Percentiles rank a stretch among this genome's conserved stretches.
Evolutionary conservation across 2,888 invertebrate species (phyloP).

Genomic region (Adelognathus sp.): DNA sequence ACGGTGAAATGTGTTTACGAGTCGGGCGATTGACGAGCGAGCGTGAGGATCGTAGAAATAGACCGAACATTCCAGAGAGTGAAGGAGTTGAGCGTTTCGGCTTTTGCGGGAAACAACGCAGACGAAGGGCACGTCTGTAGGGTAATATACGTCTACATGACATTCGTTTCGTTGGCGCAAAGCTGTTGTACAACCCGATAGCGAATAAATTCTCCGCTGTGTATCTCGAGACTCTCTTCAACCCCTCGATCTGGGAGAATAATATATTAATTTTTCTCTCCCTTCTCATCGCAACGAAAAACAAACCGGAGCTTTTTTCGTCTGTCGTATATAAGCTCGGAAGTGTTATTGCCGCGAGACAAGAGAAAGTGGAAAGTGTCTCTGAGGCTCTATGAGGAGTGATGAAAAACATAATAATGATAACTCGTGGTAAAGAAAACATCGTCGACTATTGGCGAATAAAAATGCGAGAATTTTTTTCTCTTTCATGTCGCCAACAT

Average conservation of each 20-base stretch:
- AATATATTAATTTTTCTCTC: conserved; percentile 29
- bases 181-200: conserved; percentile 8
- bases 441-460: background rate
- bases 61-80: conserved; percentile 11
- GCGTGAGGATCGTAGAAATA: conserved; percentile 39
- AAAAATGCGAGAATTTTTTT: background rate
- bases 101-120: background rate
- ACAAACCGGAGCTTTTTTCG: conserved; percentile 28
- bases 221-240: background rate
- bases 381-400: background rate
- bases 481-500: background rate
- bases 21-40: conserved; percentile 2
- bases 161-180: too few species aligned
- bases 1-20: too few species aligned
- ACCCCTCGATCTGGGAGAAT: conserved; percentile 7
- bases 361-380: background rate
- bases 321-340: background rate
- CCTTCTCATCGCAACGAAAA: conserved; percentile 10
- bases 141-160: conserved; percentile 22
- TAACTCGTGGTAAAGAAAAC: background rate
- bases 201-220: conserved; percentile 9
- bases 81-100: conserved; percentile 35
- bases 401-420: background rate
- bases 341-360: background rate
- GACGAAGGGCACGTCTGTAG: conserved; percentile 37